phyloP scores from a whole-genome alignment of 2,797 vertebrate species.

The Eospalax fontanierii region DNA sequence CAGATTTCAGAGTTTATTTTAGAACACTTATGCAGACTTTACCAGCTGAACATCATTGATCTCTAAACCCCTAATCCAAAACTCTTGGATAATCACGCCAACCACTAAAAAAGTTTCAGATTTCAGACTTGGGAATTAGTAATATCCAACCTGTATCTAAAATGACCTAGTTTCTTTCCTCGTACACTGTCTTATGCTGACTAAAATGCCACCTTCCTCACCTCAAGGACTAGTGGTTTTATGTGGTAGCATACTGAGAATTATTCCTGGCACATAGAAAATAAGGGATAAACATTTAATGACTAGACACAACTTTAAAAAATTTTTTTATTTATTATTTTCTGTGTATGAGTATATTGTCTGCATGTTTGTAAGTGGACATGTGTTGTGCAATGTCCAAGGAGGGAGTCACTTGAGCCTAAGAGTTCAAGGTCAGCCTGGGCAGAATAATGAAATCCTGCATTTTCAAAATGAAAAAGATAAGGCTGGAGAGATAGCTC shows the following conservation, averaged over 20 bases:
- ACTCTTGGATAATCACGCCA: not conserved
- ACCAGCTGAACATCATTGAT: not conserved
- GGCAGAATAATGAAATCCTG: not conserved
- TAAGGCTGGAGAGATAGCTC: too few relatives aligned
- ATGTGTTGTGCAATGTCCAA: too few relatives aligned
- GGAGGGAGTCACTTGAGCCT: not conserved
- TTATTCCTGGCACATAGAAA: not conserved
- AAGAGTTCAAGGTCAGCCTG: not conserved
- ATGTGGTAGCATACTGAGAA: not conserved
- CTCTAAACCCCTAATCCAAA: not conserved
- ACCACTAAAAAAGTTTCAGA: not conserved
- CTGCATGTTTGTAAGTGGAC: too few relatives aligned
- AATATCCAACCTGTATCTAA: not conserved
- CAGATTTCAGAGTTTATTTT: not conserved
- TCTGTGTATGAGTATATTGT: too few relatives aligned
- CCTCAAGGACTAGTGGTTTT: not conserved
- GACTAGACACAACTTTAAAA: slow-evolving; percentile 35
- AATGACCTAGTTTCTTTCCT: slow-evolving; percentile 1
- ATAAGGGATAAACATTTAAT: slow-evolving; percentile 17
- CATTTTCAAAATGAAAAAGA: too few relatives aligned
- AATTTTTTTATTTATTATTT: not conserved
- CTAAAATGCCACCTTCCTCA: slow-evolving; percentile 1
- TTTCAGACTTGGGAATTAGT: not conserved
- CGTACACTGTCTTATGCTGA: not conserved
- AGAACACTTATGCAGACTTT: not conserved